Base-by-base conservation (phyloP, 2,888 invertebrate species). In the Nebria salina region DNA sequence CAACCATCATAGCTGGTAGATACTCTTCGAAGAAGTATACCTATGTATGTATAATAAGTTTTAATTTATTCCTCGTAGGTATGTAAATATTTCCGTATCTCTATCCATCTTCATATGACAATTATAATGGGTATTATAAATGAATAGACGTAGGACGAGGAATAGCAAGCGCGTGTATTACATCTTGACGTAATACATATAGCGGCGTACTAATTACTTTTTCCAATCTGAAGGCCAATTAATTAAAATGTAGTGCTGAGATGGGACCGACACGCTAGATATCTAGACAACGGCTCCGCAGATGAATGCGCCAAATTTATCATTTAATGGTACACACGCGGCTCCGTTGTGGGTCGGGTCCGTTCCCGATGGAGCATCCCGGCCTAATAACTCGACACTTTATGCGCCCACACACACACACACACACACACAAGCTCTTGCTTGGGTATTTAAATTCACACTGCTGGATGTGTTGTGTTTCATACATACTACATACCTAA, bases 161-260 rank as follows among this genome's bases (percentile, higher is more conserved):
- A 8, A 54, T 54, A 54, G 77, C 77, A 78, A 81, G 81, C 82
- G 83, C 83, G 82, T 82, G 82, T 83, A 80, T 83, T 83, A 54
- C 54, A 54, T 54, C 54, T 13, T 54, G 13, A 54, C 54, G 11
- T 54, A 85, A 85, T 85, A 85, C 85, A 85, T 85, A 85, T 85
- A 85, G 84, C 84, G 86, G 85, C 85, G 85, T 85, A 85, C 85
- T 86, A 86, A 86, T 86, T 86, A 86, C 86, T 86, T 86, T 86
- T 86, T 86, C 86, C 86, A 86, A 86, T 86, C 86, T 86, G 85
- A 84, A 84, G 84, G 84, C 82, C 85, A 84, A 86, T 86, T 86
- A 86, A 86, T 86, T 86, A 86, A 86, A 86, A 86, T 85, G 85
- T 86, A 86, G 84, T 85, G 85, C 84, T 84, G 85, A 80, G 43